Conservation (phyloP, 2,797 vertebrate genomes). For the Melopsittacus undulatus region DNA sequence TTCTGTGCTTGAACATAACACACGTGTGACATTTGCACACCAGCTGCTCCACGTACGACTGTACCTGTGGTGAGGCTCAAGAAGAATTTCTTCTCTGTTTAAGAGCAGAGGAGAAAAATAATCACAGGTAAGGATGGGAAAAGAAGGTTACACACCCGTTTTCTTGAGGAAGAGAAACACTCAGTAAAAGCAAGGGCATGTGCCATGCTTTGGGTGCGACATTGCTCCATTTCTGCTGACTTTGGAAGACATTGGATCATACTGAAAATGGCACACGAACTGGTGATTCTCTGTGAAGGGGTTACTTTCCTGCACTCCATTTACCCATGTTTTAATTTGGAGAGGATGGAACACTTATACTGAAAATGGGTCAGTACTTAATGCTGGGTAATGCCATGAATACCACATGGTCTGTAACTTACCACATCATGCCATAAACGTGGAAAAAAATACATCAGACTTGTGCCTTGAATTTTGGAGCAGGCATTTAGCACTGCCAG, state of each 20-base stretch:
- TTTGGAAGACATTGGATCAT: neutral
- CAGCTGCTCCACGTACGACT: neutral
- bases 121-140: neutral
- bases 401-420: neutral
- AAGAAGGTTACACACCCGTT: neutral
- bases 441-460: neutral
- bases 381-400: neutral
- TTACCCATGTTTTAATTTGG: neutral
- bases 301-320: neutral
- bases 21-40: neutral
- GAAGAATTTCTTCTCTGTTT: neutral
- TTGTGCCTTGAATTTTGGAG: neutral
- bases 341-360: neutral
- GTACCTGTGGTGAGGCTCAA: neutral
- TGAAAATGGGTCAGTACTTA: neutral
- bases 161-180: neutral
- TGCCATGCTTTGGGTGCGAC: accelerated
- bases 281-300: neutral
- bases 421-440: neutral
- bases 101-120: neutral
- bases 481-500: neutral
- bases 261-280: neutral
- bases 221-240: neutral
- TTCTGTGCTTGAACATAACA: neutral
- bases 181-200: accelerated